A percentile compares a stretch with the other conserved stretches of the same genome.
These are phyloP conservation scores for Collichthys lucidus DNA, from an alignment of 2,113 vertebrate species.

Conservation along the genomic window DNA sequence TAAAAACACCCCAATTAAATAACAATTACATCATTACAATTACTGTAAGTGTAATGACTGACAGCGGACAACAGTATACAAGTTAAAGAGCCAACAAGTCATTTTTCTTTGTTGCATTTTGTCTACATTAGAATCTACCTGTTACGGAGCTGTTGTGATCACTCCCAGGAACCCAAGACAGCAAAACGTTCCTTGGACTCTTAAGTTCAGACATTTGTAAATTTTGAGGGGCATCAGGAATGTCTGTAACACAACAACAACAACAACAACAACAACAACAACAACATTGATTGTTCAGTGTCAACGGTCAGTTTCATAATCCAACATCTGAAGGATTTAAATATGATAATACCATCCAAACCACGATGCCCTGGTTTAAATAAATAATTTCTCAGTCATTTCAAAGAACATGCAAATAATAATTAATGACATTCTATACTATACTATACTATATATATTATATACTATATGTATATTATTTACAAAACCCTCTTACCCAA, in stretches of 20 bases:
- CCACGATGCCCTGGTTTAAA: neutral
- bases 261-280: constrained; percentile 19
- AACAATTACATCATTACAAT: constrained; percentile 16
- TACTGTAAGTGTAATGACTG: neutral
- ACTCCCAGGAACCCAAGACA: constrained; percentile 89
- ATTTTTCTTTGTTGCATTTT: neutral
- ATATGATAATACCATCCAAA: neutral
- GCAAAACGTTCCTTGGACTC: constrained; percentile 81
- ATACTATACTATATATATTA: neutral
- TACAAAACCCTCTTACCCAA: constrained; percentile 84
- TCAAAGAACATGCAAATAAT: neutral
- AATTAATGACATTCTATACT: neutral
- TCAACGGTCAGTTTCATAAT: neutral
- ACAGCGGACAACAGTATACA: neutral
- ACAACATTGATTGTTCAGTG: neutral
- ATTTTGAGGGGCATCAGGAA: constrained; percentile 88
- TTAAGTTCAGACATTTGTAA: constrained; percentile 84
- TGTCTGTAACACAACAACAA: constrained; percentile 81
- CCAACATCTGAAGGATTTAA: neutral
- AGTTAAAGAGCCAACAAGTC: neutral
- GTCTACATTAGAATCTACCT: constrained; percentile 79
- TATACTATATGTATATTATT: neutral
- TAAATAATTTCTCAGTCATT: neutral
- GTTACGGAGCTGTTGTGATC: constrained; percentile 90
- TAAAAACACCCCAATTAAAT: neutral